Conservation (phyloP, 2,888 invertebrate species). For the Hemithea aestivaria region DNA sequence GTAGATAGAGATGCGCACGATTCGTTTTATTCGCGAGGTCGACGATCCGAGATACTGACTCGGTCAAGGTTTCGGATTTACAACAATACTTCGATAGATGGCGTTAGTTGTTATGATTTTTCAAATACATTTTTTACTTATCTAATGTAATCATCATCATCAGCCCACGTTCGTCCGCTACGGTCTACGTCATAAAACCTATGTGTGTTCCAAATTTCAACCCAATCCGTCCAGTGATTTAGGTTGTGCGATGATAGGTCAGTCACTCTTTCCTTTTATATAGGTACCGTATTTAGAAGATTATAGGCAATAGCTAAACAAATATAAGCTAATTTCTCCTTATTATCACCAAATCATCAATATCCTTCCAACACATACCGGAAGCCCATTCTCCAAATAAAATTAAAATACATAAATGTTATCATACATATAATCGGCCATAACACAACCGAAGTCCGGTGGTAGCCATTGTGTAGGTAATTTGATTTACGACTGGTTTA, state of each 20-base stretch:
- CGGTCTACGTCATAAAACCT: too few relatives aligned
- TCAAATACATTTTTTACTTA: too few relatives aligned
- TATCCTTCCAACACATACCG: constrained; percentile 7
- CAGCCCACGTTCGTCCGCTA: too few relatives aligned
- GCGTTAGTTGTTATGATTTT: constrained; percentile 9
- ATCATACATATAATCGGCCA: constrained; percentile 24
- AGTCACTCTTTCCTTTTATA: too few relatives aligned
- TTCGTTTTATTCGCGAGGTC: constrained; percentile 22
- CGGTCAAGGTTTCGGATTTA: constrained; percentile 29
- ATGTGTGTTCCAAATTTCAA: too few relatives aligned
- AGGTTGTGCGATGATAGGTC: too few relatives aligned
- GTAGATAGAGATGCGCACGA: constrained; percentile 17
- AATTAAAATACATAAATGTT: constrained; percentile 26
- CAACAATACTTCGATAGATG: constrained; percentile 21
- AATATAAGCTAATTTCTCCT: too few relatives aligned
- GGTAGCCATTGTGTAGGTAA: constrained; percentile 26
- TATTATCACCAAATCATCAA: neutral
- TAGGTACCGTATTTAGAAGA: neutral
- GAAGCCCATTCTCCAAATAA: constrained; percentile 21
- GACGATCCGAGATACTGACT: constrained; percentile 24
- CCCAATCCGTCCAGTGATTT: too few relatives aligned
- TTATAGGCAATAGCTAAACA: neutral
- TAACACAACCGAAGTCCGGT: constrained; percentile 25
- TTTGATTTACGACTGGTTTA: constrained; percentile 27
- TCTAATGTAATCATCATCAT: too few relatives aligned